Base-by-base conservation (phyloP, 2,113 vertebrate genomes). In the Columbina picui region DNA sequence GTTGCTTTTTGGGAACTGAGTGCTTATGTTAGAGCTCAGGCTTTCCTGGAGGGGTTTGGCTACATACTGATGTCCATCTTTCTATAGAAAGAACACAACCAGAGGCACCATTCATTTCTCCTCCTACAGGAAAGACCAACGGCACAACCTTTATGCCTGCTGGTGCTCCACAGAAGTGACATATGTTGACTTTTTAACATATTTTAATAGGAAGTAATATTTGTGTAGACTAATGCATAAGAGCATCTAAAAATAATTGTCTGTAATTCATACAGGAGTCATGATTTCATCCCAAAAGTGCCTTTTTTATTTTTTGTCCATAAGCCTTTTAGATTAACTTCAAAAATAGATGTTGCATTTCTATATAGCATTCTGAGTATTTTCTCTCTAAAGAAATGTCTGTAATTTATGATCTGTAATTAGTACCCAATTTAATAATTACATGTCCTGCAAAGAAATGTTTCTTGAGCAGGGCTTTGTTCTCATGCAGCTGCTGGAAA, bases 401-500 rank as follows among this genome's bases (percentile, higher is more conserved):
- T 89, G 65, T 94, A 92, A 95, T 92, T 89, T 92, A 69, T 95
- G 87, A 95, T 96, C 93, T 70, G 80, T 84, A 95, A 96, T 95
- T 97, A 96, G 89, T 92, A 89, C 22, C 39, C 93, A 49, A 89
- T 96, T 95, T 94, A 95, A 94, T 95, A 95, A 97, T 95, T 94
- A 79, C 57, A 94, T 61, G 74, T 92, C 93, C 89, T 95, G 87
- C 89, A 87, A 96, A 79, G 57, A 94, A 93, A 80, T 34, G 89
- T 71, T 91, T 95, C 95, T 96, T 96, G 84, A 93, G 91, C 55
- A 13, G 45, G 74, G 65, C 89, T 96, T 96, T 96, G 94, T 97
- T 96, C 93, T 87, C 89, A 2, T 34, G 84, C 94, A 96, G 95
- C 91, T 96, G 96, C 91, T 87, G 70, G 61, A 45, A 93, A 61